phyloP scores from a whole-genome alignment of 1,140 invertebrate genomes.

The Papilio polyxenes region DNA sequence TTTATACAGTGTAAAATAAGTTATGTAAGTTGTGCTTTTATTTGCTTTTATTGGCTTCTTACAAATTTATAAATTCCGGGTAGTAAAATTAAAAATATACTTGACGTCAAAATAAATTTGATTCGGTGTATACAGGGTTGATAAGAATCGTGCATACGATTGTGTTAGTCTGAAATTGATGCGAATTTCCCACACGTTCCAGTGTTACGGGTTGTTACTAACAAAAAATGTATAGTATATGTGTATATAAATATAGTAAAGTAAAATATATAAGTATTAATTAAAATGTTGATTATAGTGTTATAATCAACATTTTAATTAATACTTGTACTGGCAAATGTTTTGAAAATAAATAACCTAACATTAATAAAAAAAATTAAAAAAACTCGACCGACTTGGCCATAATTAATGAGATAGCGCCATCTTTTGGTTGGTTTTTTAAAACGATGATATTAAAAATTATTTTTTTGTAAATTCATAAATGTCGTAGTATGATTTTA shows the following conservation, averaged over 20 bases:
- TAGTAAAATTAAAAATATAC: not conserved
- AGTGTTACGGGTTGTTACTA: constrained; percentile 1
- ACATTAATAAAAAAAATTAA: no score
- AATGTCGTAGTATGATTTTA: no score
- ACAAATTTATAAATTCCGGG: not conserved
- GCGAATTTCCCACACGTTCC: constrained; percentile 16
- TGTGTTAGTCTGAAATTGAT: constrained; percentile 11
- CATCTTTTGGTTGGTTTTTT: no score
- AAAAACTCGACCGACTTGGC: no score
- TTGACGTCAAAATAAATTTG: constrained; percentile 1
- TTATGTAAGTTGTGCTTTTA: not conserved
- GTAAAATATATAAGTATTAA: no score
- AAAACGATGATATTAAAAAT: no score
- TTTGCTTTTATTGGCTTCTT: not conserved
- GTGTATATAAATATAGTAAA: no score
- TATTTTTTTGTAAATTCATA: no score
- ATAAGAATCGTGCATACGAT: not conserved
- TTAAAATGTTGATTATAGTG: no score
- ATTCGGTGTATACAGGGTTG: not conserved
- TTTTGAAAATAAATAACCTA: not conserved
- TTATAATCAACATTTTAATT: constrained; percentile 8
- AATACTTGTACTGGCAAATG: not conserved
- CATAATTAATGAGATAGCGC: no score
- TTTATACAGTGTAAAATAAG: no score
- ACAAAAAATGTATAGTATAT: not conserved